Evolutionary conservation across 2,797 vertebrate species (phyloP).

Genomic region (Acanthornis magna): DNA sequence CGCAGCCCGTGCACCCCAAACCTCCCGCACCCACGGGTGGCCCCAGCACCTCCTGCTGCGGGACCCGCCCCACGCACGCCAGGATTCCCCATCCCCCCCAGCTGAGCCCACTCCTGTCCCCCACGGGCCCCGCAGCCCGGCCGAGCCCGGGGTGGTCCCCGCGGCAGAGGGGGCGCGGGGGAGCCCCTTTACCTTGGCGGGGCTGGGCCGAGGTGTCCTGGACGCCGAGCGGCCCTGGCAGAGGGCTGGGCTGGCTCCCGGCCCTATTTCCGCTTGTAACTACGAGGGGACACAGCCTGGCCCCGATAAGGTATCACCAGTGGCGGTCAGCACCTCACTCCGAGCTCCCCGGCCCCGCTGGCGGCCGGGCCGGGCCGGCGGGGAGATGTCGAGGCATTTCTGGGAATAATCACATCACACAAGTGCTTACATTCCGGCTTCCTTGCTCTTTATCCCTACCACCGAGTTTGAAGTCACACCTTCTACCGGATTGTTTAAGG

Average conservation of each 20-base stretch:
- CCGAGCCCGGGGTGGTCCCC: neutral
- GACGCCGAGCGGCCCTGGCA: neutral
- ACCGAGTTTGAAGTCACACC: constrained; percentile 75
- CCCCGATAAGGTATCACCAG: constrained; percentile 71
- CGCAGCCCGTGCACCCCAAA: neutral
- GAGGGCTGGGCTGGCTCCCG: constrained; percentile 34
- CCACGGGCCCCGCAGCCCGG: neutral
- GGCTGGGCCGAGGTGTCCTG: neutral
- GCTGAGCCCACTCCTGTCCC: no score
- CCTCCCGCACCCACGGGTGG: neutral
- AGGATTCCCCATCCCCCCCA: neutral
- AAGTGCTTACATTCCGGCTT: constrained; percentile 88
- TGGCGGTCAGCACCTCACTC: constrained; percentile 44
- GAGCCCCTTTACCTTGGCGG: constrained; percentile 38
- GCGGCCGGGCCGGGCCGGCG: constrained; percentile 64
- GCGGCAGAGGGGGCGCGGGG: neutral
- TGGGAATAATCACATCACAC: constrained; percentile 99
- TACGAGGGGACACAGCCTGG: constrained; percentile 40
- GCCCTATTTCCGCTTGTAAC: constrained; percentile 71
- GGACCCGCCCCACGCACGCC: accelerated
- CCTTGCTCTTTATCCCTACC: constrained; percentile 69
- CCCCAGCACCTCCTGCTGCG: no score
- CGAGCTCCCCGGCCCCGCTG: constrained; percentile 49
- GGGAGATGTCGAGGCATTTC: constrained; percentile 87
- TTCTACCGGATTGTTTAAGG: constrained; percentile 67